Evolutionary conservation across 2,888 invertebrate genomes (phyloP).

Genomic region (Drosophila nigritarsus): DNA sequence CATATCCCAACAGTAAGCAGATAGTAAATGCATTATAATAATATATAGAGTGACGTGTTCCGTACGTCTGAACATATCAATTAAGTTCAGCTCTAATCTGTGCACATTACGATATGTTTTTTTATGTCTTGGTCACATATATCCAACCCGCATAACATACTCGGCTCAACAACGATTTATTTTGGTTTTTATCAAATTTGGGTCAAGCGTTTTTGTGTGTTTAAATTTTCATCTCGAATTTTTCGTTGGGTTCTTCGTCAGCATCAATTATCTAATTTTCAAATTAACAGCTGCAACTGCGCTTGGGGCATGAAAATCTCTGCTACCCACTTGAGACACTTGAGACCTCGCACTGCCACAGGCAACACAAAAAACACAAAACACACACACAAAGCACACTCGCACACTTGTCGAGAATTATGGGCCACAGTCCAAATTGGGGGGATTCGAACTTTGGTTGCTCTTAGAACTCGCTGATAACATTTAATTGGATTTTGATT

Average conservation of each 20-base stretch:
- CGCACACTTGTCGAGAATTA: constrained; percentile 20
- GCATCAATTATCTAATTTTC: constrained; percentile 72
- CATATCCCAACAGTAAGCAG: constrained; percentile 9
- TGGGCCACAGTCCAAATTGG: constrained; percentile 19
- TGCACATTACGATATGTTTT: not conserved
- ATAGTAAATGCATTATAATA: constrained; percentile 4
- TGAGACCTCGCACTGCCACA: constrained; percentile 9
- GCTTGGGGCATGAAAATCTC: constrained; percentile 40
- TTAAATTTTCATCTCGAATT: constrained; percentile 51
- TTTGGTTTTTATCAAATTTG: constrained; percentile 35
- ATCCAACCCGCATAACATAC: not conserved
- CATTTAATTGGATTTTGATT: constrained; percentile 74
- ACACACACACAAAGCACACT: not conserved
- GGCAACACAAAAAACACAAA: not conserved
- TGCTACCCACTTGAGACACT: constrained; percentile 18
- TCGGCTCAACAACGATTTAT: constrained; percentile 15
- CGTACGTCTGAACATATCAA: constrained; percentile 6
- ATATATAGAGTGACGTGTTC: constrained; percentile 1
- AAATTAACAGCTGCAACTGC: constrained; percentile 71
- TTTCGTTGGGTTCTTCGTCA: constrained; percentile 17
- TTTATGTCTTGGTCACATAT: not conserved
- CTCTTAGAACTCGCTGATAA: constrained; percentile 61
- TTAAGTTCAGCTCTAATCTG: constrained; percentile 4
- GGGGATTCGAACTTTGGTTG: constrained; percentile 43
- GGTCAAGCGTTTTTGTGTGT: constrained; percentile 56